Evolutionary conservation across 2,113 vertebrate genomes (phyloP).

Genomic region (Takifugu bimaculatus): DNA sequence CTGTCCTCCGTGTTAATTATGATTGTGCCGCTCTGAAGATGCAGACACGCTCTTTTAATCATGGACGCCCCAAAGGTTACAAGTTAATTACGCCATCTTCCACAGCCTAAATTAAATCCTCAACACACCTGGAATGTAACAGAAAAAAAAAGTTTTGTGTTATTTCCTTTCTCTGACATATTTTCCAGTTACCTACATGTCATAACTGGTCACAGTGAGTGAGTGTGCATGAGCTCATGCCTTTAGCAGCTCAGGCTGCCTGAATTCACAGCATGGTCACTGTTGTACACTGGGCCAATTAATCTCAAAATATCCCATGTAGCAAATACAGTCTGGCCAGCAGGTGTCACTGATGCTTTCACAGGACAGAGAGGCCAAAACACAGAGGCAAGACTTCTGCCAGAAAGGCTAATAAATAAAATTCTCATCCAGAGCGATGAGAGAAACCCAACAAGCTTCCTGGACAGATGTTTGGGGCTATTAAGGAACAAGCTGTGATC

Average conservation of each 20-base stretch:
- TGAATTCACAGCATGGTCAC: background rate
- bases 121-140: background rate
- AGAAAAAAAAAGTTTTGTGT: constrained; percentile 36
- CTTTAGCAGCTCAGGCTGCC: background rate
- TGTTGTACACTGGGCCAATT: background rate
- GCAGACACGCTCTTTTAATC: constrained; percentile 11
- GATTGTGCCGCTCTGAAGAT: constrained; percentile 20
- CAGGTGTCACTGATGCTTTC: constrained; percentile 40
- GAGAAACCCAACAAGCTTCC: background rate
- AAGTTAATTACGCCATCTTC: constrained; percentile 53
- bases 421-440: background rate
- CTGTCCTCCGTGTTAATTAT: constrained; percentile 42
- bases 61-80: constrained; percentile 32
- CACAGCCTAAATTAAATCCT: constrained; percentile 9
- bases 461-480: constrained; percentile 9
- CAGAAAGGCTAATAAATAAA: background rate
- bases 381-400: background rate
- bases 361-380: background rate
- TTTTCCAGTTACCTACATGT: constrained; percentile 17
- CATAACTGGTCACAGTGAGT: constrained; percentile 28
- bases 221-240: too few relatives aligned
- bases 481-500: constrained; percentile 11
- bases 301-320: background rate
- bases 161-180: background rate
- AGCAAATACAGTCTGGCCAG: constrained; percentile 14